phyloP scores from a whole-genome alignment of 2,797 vertebrate species.

The Phrynocephalus forsythii region DNA sequence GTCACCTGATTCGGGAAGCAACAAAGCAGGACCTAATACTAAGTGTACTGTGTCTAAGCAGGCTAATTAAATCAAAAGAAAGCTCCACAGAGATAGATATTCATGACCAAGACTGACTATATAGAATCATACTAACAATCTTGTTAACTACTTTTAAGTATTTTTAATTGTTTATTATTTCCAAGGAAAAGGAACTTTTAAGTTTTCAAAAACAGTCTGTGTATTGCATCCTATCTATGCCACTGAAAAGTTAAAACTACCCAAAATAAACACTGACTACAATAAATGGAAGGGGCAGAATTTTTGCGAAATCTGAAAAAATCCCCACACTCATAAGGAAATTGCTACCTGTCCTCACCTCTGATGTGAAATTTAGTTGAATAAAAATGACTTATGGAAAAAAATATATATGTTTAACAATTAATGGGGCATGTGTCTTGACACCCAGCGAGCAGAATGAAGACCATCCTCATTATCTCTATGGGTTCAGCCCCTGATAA shows the following conservation, averaged over 20 bases:
- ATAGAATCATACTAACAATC: neutral
- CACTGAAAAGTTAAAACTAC: neutral
- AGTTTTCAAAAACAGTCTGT: neutral
- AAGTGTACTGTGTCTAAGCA: neutral
- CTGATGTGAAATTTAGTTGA: neutral
- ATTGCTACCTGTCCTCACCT: neutral
- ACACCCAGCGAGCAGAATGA: too few relatives aligned
- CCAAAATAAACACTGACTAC: neutral
- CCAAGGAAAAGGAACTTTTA: neutral
- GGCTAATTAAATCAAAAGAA: neutral
- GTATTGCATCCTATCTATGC: neutral
- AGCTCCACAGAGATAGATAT: neutral
- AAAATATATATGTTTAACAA: neutral
- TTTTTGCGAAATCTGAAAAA: neutral
- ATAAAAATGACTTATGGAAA: neutral
- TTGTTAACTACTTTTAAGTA: neutral
- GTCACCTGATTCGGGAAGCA: neutral
- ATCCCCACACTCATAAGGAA: neutral
- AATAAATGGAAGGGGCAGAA: neutral
- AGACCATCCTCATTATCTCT: too few relatives aligned
- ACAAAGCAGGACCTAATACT: neutral
- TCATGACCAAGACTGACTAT: neutral
- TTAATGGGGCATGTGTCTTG: neutral
- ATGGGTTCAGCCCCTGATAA: too few relatives aligned
- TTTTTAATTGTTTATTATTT: neutral